Percentiles rank a stretch among this genome's conserved stretches.
phyloP scores from a whole-genome alignment of 2,797 vertebrate species.

The Helicolenus hilgendorfi region DNA sequence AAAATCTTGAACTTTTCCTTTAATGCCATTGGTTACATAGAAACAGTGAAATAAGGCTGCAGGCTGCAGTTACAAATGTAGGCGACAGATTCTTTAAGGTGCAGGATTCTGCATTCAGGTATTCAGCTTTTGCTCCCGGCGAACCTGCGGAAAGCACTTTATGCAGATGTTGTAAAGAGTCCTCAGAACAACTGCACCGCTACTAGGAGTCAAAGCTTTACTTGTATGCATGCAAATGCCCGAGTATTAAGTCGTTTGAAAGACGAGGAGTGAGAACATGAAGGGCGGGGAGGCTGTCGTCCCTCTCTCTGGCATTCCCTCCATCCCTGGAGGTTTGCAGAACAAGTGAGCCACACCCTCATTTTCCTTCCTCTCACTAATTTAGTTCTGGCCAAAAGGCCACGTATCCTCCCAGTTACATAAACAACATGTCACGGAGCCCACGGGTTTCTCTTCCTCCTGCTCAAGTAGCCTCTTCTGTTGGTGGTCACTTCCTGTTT shows the following conservation, averaged over 20 bases:
- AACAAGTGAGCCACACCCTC: constrained; percentile 78
- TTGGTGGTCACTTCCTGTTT: constrained; percentile 63
- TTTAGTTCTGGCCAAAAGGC: constrained; percentile 68
- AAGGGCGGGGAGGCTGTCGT: constrained; percentile 45
- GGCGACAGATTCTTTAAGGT: neutral
- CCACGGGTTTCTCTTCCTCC: constrained; percentile 38
- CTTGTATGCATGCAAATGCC: constrained; percentile 11
- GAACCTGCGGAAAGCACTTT: neutral
- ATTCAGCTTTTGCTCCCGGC: constrained; percentile 3
- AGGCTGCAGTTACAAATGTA: neutral
- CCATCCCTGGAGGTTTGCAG: constrained; percentile 70
- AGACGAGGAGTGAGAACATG: constrained; percentile 14
- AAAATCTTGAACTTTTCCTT: neutral
- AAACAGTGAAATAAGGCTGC: neutral
- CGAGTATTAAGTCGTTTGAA: constrained; percentile 33
- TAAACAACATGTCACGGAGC: constrained; percentile 59
- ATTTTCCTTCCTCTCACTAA: constrained; percentile 84
- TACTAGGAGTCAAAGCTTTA: neutral
- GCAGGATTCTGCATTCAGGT: constrained; percentile 7
- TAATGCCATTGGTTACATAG: neutral
- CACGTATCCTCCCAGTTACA: constrained; percentile 69
- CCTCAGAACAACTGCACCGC: neutral
- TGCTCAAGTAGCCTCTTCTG: constrained; percentile 9
- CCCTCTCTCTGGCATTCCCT: constrained; percentile 60
- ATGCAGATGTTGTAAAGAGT: neutral